Base-by-base conservation (phyloP, 2,113 vertebrate genomes). In the Ageneiosus marmoratus region DNA sequence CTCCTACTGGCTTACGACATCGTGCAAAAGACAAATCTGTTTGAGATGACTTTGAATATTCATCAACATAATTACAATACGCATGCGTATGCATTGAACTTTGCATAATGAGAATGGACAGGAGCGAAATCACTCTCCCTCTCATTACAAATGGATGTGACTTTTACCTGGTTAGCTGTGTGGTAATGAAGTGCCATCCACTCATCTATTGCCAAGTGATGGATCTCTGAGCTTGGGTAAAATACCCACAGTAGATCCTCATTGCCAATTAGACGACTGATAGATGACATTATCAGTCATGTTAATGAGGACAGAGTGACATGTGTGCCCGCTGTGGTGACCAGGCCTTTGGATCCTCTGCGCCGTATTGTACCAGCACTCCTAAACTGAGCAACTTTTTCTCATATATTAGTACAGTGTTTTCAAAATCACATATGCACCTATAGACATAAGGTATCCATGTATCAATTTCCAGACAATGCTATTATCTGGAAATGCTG, bases 271-370 rank as follows among this genome's bases (percentile, higher is more conserved):
- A 91, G 91, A 90, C 90, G 91, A 90, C 92, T 89, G 90, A 88
- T 77, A 92, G 93, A 94, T 93, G 90, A 89, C 87, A 89, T 91
- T 91, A 94, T 94, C 94, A 92, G 90, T 94, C 94, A 93, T 90
- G 92, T 90, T 94, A 95, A 95, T 93, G 92, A 95, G 93, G 88
- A 79, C 85, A 7, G 76, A 83, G 60, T 83, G 86, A 87, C 86
- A 76, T 51, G 48, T 50, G 63, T 87, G 83, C 86, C 80, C 70
- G 80, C 83, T 87, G 83, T 82, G 83, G 77, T 87, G 80, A 80
- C 78, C 80, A 79, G 77, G 48, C 83, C 86, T 70, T 20, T 32
- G 80, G 81, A 81, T 73, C 80, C 56, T 62, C 58, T 20, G 6
- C 65, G 76, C 76, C 46, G 51, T 48, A 37, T 41, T 8, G 51